Conservation (phyloP, 2,888 invertebrate genomes). For the Caradrina kadenii region DNA sequence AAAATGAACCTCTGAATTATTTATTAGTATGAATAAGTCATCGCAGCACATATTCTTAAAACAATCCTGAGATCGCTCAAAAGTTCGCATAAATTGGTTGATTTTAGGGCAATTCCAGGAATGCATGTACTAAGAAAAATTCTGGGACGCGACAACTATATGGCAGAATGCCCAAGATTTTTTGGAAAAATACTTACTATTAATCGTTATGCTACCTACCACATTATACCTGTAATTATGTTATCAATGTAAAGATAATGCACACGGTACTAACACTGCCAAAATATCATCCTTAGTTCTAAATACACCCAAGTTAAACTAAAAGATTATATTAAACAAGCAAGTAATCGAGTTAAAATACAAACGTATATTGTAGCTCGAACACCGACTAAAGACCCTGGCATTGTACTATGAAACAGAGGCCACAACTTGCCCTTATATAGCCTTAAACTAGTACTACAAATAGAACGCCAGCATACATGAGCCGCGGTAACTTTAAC, state of each 20-base stretch:
- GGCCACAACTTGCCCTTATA: constrained; percentile 55
- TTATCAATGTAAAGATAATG: constrained; percentile 7
- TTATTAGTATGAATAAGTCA: too few species aligned
- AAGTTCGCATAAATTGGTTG: too few species aligned
- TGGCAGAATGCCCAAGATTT: not conserved
- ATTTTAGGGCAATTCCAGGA: not conserved
- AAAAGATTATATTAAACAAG: constrained; percentile 14
- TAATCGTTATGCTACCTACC: not conserved
- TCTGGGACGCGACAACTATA: too few species aligned
- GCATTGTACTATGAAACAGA: constrained; percentile 33
- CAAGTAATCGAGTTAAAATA: not conserved
- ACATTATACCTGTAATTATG: constrained; percentile 15
- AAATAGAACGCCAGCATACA: constrained; percentile 68
- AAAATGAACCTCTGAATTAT: too few species aligned
- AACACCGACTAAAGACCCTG: constrained; percentile 29
- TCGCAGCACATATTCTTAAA: too few species aligned
- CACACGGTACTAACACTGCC: constrained; percentile 5
- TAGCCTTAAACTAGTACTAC: constrained; percentile 72
- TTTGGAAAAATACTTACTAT: not conserved
- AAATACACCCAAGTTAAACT: constrained; percentile 16
- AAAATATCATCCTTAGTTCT: not conserved
- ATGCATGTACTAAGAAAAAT: not conserved
- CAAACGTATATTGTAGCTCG: not conserved
- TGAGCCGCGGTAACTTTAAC: constrained; percentile 79
- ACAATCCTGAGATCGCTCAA: too few species aligned